These are phyloP conservation scores for Tetramorium bicarinatum DNA, from an alignment of 2,888 invertebrate species.

Conservation along the genomic window DNA sequence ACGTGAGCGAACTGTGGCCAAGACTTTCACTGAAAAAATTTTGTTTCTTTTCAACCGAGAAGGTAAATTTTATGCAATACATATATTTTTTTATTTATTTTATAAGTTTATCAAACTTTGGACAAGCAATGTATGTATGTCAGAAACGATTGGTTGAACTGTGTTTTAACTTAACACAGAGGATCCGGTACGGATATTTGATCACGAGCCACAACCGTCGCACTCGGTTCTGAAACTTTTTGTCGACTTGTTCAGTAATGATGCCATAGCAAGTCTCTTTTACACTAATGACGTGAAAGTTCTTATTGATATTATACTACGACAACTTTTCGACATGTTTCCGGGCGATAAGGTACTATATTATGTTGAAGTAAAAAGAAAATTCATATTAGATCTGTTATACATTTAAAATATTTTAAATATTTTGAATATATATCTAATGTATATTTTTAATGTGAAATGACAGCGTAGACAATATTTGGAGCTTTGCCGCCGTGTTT, in stretches of 20 bases:
- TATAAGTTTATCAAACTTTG: neutral
- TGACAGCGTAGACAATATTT: slow-evolving; percentile 91
- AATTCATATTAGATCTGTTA: neutral
- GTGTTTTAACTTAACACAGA: slow-evolving; percentile 87
- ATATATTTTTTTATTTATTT: too few species aligned
- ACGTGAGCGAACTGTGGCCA: slow-evolving; percentile 91
- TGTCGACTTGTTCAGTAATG: slow-evolving; percentile 93
- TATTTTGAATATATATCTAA: slow-evolving; percentile 4
- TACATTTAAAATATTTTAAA: slow-evolving; percentile 9
- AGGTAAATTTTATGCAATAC: slow-evolving; percentile 88
- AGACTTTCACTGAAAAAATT: slow-evolving; percentile 96
- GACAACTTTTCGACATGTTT: slow-evolving; percentile 96
- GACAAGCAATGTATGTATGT: neutral
- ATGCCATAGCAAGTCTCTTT: slow-evolving; percentile 94
- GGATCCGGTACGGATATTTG: slow-evolving; percentile 95
- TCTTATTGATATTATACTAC: slow-evolving; percentile 96
- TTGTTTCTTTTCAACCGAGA: slow-evolving; percentile 95
- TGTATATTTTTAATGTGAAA: slow-evolving; percentile 16
- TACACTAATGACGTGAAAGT: slow-evolving; percentile 98
- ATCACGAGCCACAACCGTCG: slow-evolving; percentile 92
- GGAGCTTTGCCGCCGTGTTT: slow-evolving; percentile 92
- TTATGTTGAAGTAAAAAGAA: neutral
- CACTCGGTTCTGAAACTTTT: slow-evolving; percentile 96
- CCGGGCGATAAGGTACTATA: slow-evolving; percentile 92
- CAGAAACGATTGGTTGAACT: neutral